Conservation (phyloP, 92 coral and sea anemone genomes). For the Montipora capitata region DNA sequence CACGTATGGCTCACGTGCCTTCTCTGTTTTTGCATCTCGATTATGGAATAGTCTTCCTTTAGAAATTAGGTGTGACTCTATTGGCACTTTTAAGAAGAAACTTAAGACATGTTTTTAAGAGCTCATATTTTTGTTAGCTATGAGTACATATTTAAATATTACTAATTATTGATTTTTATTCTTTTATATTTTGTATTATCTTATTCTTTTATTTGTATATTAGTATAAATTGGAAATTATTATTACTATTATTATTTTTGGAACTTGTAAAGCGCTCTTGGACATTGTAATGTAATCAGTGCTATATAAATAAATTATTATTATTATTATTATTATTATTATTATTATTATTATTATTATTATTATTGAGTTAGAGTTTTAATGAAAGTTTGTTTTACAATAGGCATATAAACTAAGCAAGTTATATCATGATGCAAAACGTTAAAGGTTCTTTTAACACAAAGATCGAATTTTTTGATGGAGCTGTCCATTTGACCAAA, state of each 20-base stretch:
- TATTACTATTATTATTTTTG: no score
- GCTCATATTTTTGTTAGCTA: no score
- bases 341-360: neutral
- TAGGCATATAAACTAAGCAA: conserved; percentile 12
- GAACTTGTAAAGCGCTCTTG: no score
- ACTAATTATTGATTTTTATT: no score
- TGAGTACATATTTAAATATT: no score
- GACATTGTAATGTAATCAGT: no score
- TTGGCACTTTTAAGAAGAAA: neutral
- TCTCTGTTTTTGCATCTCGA: conserved; percentile 15
- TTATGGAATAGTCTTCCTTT: conserved; percentile 26
- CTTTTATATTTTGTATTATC: no score
- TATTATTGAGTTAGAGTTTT: neutral
- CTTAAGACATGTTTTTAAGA: neutral
- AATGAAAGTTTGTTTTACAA: conserved; percentile 2
- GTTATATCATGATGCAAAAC: conserved; percentile 5
- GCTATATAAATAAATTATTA: no score
- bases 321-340: no score
- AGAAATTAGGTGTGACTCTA: conserved; percentile 3
- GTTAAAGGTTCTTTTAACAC: neutral
- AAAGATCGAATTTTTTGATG: neutral
- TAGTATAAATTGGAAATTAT: no score
- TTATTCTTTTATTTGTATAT: no score
- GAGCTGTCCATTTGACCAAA: no score
- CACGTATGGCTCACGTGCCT: conserved; percentile 24